Evolutionary conservation across 2,797 vertebrate species (phyloP).

Genomic region (Sebastes hubbsi): DNA sequence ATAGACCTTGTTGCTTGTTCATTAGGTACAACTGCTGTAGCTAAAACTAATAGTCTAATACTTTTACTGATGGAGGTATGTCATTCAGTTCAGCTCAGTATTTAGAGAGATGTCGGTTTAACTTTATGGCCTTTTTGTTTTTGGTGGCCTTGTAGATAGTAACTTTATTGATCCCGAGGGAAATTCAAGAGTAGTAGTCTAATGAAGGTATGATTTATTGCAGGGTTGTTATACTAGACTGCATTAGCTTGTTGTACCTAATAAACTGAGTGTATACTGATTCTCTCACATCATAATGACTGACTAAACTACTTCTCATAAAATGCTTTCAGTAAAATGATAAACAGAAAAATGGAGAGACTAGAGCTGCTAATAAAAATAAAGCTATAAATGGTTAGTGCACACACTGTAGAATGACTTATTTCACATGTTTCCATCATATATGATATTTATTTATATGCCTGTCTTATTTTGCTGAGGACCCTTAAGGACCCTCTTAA

Average conservation of each 20-base stretch:
- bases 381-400: too few relatives aligned
- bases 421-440: background rate
- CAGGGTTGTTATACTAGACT: background rate
- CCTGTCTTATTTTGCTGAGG: background rate
- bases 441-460: fast-evolving
- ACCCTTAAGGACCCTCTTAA: background rate
- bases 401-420: background rate
- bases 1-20: background rate
- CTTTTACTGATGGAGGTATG: background rate
- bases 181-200: too few relatives aligned
- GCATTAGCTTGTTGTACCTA: background rate
- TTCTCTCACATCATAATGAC: too few relatives aligned
- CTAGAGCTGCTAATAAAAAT: too few relatives aligned
- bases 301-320: background rate
- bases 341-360: background rate
- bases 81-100: background rate
- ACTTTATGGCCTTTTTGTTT: background rate
- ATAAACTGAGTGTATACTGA: too few relatives aligned
- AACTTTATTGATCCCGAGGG: too few relatives aligned
- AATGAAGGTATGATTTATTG: background rate
- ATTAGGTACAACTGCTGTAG: background rate
- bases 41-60: background rate
- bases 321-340: background rate
- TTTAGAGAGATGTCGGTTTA: background rate
- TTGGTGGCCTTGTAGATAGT: too few relatives aligned